Evolutionary conservation across 2,888 invertebrate genomes (phyloP).

Genomic region (Dryococelus australis): DNA sequence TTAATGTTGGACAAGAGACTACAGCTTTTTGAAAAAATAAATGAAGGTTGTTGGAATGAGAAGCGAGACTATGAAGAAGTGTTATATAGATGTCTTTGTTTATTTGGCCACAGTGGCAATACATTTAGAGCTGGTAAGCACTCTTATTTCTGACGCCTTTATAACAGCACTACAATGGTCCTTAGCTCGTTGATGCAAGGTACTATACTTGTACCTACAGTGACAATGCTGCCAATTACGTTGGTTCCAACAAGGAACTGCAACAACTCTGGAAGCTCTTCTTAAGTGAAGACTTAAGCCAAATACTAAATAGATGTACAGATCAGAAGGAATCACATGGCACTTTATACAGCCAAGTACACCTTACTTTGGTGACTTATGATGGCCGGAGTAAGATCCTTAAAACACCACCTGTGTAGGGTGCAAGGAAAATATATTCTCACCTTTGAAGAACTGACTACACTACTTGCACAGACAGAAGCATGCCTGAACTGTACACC

Average conservation of each 20-base stretch:
- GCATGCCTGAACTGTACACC: not conserved
- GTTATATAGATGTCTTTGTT: not conserved
- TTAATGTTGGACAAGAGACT: too few relatives aligned
- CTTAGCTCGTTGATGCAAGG: not conserved
- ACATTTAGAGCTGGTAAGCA: conserved; percentile 9
- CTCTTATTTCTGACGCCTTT: not conserved
- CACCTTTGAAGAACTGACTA: not conserved
- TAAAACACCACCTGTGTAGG: not conserved
- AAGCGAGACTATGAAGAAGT: too few relatives aligned
- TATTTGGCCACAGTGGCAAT: not conserved
- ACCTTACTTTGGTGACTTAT: too few relatives aligned
- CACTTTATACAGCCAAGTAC: conserved; percentile 47
- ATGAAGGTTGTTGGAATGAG: too few relatives aligned
- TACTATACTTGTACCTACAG: too few relatives aligned
- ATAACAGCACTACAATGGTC: too few relatives aligned
- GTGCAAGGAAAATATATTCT: not conserved
- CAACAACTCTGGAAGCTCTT: not conserved
- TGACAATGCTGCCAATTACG: too few relatives aligned
- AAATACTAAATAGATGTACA: not conserved
- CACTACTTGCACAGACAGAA: not conserved
- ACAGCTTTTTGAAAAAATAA: too few relatives aligned
- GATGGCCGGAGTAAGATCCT: too few relatives aligned
- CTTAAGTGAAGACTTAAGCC: not conserved
- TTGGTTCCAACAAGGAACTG: not conserved
- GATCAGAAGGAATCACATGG: conserved; percentile 41